Evolutionary conservation across 2,797 vertebrate genomes (phyloP).

Genomic region (Echeneis naucrates): DNA sequence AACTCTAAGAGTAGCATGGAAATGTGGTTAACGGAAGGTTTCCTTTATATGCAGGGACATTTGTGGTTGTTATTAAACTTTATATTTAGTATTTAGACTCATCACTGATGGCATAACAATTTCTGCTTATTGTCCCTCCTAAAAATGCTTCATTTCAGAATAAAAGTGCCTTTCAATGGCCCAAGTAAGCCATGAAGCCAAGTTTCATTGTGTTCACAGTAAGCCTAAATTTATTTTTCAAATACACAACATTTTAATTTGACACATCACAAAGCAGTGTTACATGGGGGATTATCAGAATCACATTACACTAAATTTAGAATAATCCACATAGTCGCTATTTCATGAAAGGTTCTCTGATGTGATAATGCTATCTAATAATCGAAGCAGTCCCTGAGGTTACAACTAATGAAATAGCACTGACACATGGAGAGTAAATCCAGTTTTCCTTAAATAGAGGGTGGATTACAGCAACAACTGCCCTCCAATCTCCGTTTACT

Average conservation of each 20-base stretch:
- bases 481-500: slow-evolving; percentile 57
- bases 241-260: slow-evolving; percentile 8
- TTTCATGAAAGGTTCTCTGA: slow-evolving; percentile 10
- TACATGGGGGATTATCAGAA: slow-evolving; percentile 10
- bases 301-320: neutral
- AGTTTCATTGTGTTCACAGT: neutral
- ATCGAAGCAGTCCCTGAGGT: neutral
- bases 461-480: slow-evolving; percentile 40
- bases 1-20: neutral
- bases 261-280: neutral
- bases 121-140: neutral
- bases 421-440: slow-evolving; percentile 13
- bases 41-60: neutral
- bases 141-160: slow-evolving; percentile 6
- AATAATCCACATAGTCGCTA: slow-evolving; percentile 16
- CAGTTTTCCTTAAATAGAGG: slow-evolving; percentile 22
- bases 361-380: slow-evolving; percentile 18
- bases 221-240: slow-evolving; percentile 1
- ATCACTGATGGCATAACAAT: neutral
- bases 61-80: neutral
- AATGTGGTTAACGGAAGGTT: neutral
- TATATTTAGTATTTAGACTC: neutral
- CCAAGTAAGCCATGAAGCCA: neutral
- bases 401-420: neutral
- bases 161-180: neutral